Evolutionary conservation across 1,140 invertebrate species (phyloP).

Genomic region (Bradynema listronoti): DNA sequence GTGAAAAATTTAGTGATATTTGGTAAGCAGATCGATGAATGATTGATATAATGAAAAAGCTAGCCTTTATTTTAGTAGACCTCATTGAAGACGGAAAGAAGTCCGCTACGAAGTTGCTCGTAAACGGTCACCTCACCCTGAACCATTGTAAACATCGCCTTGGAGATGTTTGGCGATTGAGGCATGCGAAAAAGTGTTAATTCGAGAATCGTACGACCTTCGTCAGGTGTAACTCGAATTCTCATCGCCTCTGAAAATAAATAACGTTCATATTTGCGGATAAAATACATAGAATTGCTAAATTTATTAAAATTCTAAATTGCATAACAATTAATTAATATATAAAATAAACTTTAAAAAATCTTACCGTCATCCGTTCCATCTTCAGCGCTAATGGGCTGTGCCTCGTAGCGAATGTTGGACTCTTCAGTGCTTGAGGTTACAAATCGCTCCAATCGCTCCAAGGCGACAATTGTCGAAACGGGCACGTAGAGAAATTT

Average conservation of each 20-base stretch:
- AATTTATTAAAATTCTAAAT: constrained; percentile 25
- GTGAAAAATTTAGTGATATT: too few species aligned
- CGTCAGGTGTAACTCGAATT: constrained; percentile 28
- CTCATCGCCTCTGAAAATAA: constrained; percentile 23
- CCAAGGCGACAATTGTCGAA: constrained; percentile 29
- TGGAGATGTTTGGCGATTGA: constrained; percentile 47
- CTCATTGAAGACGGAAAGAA: constrained; percentile 38
- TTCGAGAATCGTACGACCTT: constrained; percentile 28
- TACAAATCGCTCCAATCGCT: constrained; percentile 37
- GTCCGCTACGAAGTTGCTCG: constrained; percentile 19
- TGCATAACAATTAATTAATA: constrained; percentile 15
- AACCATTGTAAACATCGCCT: constrained; percentile 29
- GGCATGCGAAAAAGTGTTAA: constrained; percentile 25
- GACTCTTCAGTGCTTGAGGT: constrained; percentile 10
- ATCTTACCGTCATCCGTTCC: background rate
- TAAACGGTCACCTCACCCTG: constrained; percentile 30
- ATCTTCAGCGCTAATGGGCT: background rate
- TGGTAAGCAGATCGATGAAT: too few species aligned
- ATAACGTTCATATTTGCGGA: background rate
- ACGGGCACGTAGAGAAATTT: constrained; percentile 45
- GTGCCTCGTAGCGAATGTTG: constrained; percentile 29
- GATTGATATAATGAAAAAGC: too few species aligned
- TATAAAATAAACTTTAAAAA: constrained; percentile 19
- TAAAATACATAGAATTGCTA: constrained; percentile 18
- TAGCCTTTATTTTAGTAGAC: too few species aligned